Conservation (phyloP, 2,888 invertebrate species). For the Gortyna flavago region DNA sequence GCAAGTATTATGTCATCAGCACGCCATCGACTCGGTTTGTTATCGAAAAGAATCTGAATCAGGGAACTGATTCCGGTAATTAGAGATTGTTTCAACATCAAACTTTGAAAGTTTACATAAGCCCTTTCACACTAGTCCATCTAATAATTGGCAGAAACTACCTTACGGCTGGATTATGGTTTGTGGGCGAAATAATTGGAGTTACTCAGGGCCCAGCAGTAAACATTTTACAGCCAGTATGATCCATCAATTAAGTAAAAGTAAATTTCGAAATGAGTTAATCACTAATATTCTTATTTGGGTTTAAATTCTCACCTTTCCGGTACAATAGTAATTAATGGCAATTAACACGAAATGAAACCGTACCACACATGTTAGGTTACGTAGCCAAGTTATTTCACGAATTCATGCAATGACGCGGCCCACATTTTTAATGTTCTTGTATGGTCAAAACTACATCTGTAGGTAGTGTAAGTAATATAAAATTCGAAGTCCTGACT, state of each 20-base stretch:
- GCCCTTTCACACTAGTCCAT: slow-evolving; percentile 7
- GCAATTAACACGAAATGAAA: slow-evolving; percentile 44
- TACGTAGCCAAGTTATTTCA: slow-evolving; percentile 27
- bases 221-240: slow-evolving; percentile 1
- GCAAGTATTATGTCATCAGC: not conserved
- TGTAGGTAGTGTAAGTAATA: slow-evolving; percentile 10
- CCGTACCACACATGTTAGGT: slow-evolving; percentile 24
- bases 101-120: slow-evolving; percentile 22
- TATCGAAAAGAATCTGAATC: not conserved
- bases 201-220: not conserved
- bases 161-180: not conserved
- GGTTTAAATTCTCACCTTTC: slow-evolving; percentile 22
- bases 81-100: slow-evolving; percentile 12
- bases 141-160: slow-evolving; percentile 16
- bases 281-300: slow-evolving; percentile 15
- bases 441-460: slow-evolving; percentile 19
- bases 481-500: too few relatives aligned
- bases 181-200: slow-evolving; percentile 29
- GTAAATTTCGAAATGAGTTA: slow-evolving; percentile 1
- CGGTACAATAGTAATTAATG: slow-evolving; percentile 34
- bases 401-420: slow-evolving; percentile 25
- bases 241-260: slow-evolving; percentile 12
- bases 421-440: slow-evolving; percentile 29
- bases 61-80: not conserved
- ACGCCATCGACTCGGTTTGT: not conserved